Percentiles rank a stretch among this genome's conserved stretches.
phyloP scores from a whole-genome alignment of 2,888 invertebrate genomes.

The Melanostoma scalare region DNA sequence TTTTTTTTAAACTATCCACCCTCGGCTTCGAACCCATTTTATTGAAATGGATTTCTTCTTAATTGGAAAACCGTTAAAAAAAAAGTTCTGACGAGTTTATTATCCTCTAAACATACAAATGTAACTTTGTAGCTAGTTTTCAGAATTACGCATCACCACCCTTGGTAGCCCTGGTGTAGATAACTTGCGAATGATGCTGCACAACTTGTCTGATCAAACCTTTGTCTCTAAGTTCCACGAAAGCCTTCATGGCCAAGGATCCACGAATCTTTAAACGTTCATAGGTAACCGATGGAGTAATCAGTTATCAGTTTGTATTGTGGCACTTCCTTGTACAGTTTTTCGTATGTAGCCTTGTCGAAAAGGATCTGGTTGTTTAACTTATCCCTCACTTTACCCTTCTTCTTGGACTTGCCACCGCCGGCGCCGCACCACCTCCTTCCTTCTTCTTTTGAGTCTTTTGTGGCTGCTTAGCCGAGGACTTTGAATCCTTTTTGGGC shows the following conservation, averaged over 20 bases:
- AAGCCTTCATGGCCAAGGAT: constrained; percentile 96
- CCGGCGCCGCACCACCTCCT: too few relatives aligned
- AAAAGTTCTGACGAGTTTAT: constrained; percentile 65
- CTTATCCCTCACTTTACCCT: constrained; percentile 99
- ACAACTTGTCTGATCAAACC: constrained; percentile 98
- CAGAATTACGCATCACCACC: constrained; percentile 91
- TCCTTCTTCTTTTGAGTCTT: constrained; percentile 98
- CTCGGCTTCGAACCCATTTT: too few relatives aligned
- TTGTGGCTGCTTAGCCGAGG: constrained; percentile 95
- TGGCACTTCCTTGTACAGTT: constrained; percentile 97
- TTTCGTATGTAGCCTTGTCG: constrained; percentile 99
- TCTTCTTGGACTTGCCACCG: constrained; percentile 98
- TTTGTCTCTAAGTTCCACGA: constrained; percentile 96
- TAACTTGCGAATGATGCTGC: constrained; percentile 97
- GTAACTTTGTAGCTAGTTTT: constrained; percentile 47
- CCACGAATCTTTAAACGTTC: constrained; percentile 99
- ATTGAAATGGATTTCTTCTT: too few relatives aligned
- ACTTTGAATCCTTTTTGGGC: constrained; percentile 96
- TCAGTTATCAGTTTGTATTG: constrained; percentile 99
- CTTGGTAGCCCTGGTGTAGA: constrained; percentile 98
- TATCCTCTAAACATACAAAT: constrained; percentile 59
- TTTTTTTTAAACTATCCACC: too few relatives aligned
- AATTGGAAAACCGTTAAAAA: too few relatives aligned
- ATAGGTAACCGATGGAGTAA: constrained; percentile 99
- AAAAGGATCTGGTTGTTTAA: constrained; percentile 99